These are phyloP conservation scores for Pomatorhinus ruficollis DNA, from an alignment of 2,113 vertebrate species.

Conservation along the genomic window DNA sequence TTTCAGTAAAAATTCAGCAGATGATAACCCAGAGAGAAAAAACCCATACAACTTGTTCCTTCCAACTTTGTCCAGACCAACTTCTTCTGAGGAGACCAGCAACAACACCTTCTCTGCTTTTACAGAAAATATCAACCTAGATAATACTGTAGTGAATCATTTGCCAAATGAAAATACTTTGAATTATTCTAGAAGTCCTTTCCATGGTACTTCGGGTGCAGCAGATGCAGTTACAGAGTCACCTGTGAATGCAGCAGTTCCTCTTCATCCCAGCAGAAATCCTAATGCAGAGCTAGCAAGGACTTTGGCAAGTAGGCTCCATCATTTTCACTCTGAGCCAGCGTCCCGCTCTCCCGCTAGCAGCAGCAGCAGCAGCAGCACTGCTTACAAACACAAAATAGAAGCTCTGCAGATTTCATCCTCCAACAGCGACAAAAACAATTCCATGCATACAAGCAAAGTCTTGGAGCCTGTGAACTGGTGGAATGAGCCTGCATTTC, in stretches of 20 bases:
- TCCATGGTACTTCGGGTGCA: slow-evolving; percentile 39
- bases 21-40: slow-evolving; percentile 39
- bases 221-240: slow-evolving; percentile 25
- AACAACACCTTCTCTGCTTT: slow-evolving; percentile 42
- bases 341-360: not conserved
- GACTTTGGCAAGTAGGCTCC: slow-evolving; percentile 34
- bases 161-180: slow-evolving; percentile 32
- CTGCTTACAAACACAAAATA: slow-evolving; percentile 13
- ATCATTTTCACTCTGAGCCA: slow-evolving; percentile 56
- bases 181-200: slow-evolving; percentile 29
- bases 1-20: slow-evolving; percentile 62
- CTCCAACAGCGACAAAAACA: not conserved
- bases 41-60: slow-evolving; percentile 15
- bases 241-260: slow-evolving; percentile 21
- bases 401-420: slow-evolving; percentile 26
- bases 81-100: slow-evolving; percentile 31
- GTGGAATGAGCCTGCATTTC: slow-evolving; percentile 36
- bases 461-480: slow-evolving; percentile 12
- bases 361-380: not conserved
- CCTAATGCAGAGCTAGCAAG: slow-evolving; percentile 28
- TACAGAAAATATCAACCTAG: slow-evolving; percentile 31
- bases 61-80: slow-evolving; percentile 22
- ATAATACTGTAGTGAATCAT: slow-evolving; percentile 20
- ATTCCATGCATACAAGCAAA: not conserved
- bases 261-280: slow-evolving; percentile 28